Evolutionary conservation across 2,888 invertebrate genomes (phyloP), one percentile per base, ranked within the genome.

Genomic region (Neoaliturus tenellus): DNA sequence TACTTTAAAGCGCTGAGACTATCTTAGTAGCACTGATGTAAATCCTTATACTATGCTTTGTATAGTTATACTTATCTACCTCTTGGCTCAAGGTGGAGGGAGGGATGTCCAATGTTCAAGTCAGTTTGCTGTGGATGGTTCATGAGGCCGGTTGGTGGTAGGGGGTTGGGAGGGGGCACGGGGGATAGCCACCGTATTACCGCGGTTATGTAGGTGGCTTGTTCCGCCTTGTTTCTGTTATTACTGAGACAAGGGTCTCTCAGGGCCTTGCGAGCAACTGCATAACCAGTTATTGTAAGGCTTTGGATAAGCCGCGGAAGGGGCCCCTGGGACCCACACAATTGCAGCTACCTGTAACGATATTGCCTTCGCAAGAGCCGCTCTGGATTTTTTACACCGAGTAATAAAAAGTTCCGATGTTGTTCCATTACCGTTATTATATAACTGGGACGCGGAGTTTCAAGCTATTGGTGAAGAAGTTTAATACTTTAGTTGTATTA

Each of bases 231-330:
- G 62, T 62, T 62, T 62, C 62, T 62, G 62, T 62, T 62, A 62
- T 62, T 62, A 62, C 62, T 17, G 28, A 28, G 62, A 28, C 62
- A 62, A 28, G 62, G 62, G 62, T 62, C 62, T 62, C 62, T 31
- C 28, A 25, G 28, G 25, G 25, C 62, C 5, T 31, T 20, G 55
- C 62, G 28, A 62, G 62, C 28, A 62, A 28, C 28, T 28, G 28
- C 62, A 62, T 62, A 25, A 62, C 62, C 62, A 62, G 62, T 62
- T 62, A 62, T 62, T 62, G 62, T 62, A n/a, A 62, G 62, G 28
- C 62, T 28, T 25, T 62, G 62, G 62, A 62, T 62, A 62, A 62
- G 62, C 62, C 31, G 14, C 31, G 17, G 4, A 62, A 25, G 14
- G 62, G 62, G 62, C 62, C 28, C 62, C 4, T 1, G 62, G 31